phyloP scores from a whole-genome alignment of 2,888 invertebrate species.

The Spisula solida region DNA sequence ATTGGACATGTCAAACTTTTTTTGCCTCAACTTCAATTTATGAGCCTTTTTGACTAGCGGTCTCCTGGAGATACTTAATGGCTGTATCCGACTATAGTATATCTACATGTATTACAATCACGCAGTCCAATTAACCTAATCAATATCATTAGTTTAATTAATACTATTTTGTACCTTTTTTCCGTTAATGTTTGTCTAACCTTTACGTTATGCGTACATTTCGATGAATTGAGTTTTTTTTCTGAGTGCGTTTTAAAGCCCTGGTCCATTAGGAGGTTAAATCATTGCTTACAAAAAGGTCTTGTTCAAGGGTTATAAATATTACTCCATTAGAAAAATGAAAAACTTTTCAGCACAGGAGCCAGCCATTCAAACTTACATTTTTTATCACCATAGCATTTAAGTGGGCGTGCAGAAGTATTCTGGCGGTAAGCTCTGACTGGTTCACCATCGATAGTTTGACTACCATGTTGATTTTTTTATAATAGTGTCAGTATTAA shows the following conservation, averaged over 20 bases:
- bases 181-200: not conserved
- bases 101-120: not conserved
- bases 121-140: not conserved
- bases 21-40: not conserved
- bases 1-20: not conserved
- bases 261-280: slow-evolving; percentile 8
- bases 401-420: slow-evolving; percentile 51
- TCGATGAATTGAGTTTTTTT: not conserved
- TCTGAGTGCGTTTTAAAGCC: not conserved
- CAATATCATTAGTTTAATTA: slow-evolving; percentile 20
- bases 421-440: slow-evolving; percentile 49
- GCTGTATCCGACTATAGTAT: not conserved
- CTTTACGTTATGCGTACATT: not conserved
- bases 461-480: slow-evolving; percentile 50
- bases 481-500: slow-evolving; percentile 75
- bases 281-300: not conserved
- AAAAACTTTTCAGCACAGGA: not conserved
- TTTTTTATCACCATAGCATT: slow-evolving; percentile 64
- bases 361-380: not conserved
- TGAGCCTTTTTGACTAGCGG: not conserved
- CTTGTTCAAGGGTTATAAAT: not conserved
- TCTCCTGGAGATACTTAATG: not conserved
- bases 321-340: not conserved
- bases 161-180: not conserved
- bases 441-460: not conserved